These are phyloP conservation scores for Chrysodeixis includens DNA, from an alignment of 2,888 invertebrate genomes.

Conservation along the genomic window DNA sequence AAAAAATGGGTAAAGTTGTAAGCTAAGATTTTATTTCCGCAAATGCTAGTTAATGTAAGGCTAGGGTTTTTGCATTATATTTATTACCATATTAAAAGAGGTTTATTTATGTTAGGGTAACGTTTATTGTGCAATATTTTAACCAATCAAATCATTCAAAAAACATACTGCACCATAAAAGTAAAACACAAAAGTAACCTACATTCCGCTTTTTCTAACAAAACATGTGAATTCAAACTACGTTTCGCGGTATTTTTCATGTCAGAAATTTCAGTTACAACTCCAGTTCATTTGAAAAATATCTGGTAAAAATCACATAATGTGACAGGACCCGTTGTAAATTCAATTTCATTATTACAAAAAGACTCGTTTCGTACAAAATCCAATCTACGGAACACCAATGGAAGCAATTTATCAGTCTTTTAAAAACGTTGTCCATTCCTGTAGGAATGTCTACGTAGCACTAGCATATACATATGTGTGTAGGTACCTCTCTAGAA, in stretches of 20 bases:
- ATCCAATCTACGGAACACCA: conserved; percentile 4
- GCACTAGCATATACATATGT: background rate
- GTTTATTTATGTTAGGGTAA: too few species aligned
- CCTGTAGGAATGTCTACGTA: background rate
- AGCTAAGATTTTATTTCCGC: too few species aligned
- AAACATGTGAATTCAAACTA: background rate
- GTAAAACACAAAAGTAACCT: conserved; percentile 1
- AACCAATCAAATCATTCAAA: background rate
- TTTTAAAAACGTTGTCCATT: conserved; percentile 4
- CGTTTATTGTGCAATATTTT: background rate
- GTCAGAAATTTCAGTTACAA: background rate
- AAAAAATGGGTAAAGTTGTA: too few species aligned
- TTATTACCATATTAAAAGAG: too few species aligned
- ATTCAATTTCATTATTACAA: conserved; percentile 4
- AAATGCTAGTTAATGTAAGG: too few species aligned
- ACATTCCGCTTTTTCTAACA: background rate
- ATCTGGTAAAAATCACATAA: conserved; percentile 3
- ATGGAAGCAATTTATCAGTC: conserved; percentile 4
- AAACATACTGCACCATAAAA: background rate
- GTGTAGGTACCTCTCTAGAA: background rate
- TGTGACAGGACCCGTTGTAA: conserved; percentile 2
- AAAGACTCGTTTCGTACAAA: conserved; percentile 2
- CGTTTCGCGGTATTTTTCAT: background rate
- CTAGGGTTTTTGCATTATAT: too few species aligned
- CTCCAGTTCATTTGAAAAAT: background rate